Evolutionary conservation across 2,888 invertebrate genomes (phyloP), one percentile per base, ranked within the genome.

Genomic region (Anthrax anthrax): DNA sequence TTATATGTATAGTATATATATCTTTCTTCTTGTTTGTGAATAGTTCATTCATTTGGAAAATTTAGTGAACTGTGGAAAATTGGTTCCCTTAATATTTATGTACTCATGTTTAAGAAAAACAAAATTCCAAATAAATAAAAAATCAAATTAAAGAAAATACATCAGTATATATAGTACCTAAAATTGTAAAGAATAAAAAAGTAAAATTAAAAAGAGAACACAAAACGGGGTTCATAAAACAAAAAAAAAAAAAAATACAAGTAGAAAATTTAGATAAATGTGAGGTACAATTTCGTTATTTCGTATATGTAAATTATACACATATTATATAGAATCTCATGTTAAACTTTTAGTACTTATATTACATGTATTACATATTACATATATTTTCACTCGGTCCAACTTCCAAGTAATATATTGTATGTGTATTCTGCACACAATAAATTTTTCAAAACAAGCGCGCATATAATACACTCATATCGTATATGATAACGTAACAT

Each of bases 61-160:
- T 51, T 51, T 51, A 49, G 49, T 51, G 49, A 51, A 47, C 47
- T 49, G 51, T 50, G 44, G 47, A 51, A 50, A 51, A 50, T 50
- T 51, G 48, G 48, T 48, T 51, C 51, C 47, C 46, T 46, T 50
- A 44, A 48, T 51, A 49, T 51, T 49, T 51, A 51, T 51, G 49
- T 46, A 47, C 48, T 42, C 42, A 47, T 48, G 43, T 45, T 44
- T 45, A 41, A 41, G 40, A 32, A 40, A 49, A 43, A 47, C 49
- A 48, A n/a, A n/a, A 32, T 12, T 32, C 10, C 1, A 32, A 32
- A 32, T 12, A 32, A 32, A 32, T 12, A 32, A 32, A 12, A 32
- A 32, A 32, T 12, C 8, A 32, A 32, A 32, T 12, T 12, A 12
- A 32, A 4, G 12, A 32, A 4, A 32, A 2, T 12, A 32, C 8